These are phyloP conservation scores for Brachionus rubens DNA, from an alignment of 1,140 invertebrate species.

Conservation along the genomic window DNA sequence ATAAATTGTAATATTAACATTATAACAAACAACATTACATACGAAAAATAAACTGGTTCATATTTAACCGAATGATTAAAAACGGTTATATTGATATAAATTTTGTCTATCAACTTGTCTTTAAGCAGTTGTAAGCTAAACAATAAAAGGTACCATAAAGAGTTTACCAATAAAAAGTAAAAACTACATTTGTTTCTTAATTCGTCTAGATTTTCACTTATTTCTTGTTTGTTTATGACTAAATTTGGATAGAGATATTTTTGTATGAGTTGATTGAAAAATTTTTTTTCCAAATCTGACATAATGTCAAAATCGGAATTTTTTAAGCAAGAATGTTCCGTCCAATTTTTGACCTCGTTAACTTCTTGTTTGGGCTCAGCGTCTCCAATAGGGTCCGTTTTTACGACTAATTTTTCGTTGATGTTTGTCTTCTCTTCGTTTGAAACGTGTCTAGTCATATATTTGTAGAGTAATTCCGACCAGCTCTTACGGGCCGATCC, in stretches of 20 bases:
- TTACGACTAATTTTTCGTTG: not conserved
- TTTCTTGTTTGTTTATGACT: conserved; percentile 74
- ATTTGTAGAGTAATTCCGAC: too few species aligned
- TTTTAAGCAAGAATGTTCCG: conserved; percentile 1
- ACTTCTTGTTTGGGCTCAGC: not conserved
- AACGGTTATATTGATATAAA: conserved; percentile 51
- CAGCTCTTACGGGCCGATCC: not conserved
- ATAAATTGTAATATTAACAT: conserved; percentile 61
- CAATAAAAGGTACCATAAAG: conserved; percentile 93
- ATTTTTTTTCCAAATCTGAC: conserved; percentile 75
- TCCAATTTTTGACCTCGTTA: conserved; percentile 49
- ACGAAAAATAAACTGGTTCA: conserved; percentile 87
- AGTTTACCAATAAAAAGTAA: conserved; percentile 95
- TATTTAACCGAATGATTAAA: conserved; percentile 48
- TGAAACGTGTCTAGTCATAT: conserved; percentile 48
- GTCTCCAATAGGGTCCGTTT: not conserved
- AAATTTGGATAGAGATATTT: conserved; percentile 92
- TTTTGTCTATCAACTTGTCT: conserved; percentile 66
- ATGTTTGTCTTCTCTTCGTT: too few species aligned
- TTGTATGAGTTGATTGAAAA: conserved; percentile 88
- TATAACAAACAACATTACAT: conserved; percentile 61
- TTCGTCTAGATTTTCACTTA: conserved; percentile 81
- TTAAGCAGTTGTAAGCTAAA: conserved; percentile 67
- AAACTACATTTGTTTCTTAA: conserved; percentile 87
- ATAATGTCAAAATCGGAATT: conserved; percentile 57